These are phyloP conservation scores for Pogonocherus hispidulus DNA, from an alignment of 2,888 invertebrate species.

Conservation along the genomic window DNA sequence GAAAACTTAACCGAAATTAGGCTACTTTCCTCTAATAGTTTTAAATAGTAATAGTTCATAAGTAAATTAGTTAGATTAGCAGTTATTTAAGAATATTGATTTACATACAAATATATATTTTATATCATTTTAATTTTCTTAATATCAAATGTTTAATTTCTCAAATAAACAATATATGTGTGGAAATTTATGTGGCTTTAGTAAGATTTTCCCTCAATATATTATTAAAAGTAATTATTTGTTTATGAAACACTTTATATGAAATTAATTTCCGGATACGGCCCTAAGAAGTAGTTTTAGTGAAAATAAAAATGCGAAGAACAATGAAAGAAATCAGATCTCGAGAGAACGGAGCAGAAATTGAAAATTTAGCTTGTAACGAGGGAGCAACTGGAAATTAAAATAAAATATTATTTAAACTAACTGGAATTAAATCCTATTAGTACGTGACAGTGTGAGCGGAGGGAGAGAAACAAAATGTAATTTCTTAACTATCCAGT, in stretches of 20 bases:
- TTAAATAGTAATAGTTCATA: too few species aligned
- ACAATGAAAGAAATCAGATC: neutral
- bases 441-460: conserved; percentile 41
- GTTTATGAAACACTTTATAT: neutral
- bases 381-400: conserved; percentile 41
- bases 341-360: neutral
- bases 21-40: too few species aligned
- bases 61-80: too few species aligned
- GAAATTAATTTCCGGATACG: neutral
- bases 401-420: conserved; percentile 49
- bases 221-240: too few species aligned
- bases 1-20: too few species aligned
- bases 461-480: conserved; percentile 34
- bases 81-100: too few species aligned
- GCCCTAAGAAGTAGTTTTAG: neutral
- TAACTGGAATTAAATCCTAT: conserved; percentile 37
- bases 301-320: neutral
- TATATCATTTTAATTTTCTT: too few species aligned
- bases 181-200: too few species aligned
- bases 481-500: conserved; percentile 41
- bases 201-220: too few species aligned
- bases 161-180: too few species aligned
- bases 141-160: too few species aligned
- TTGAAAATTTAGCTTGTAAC: conserved; percentile 34
- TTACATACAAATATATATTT: too few species aligned